Conservation (phyloP, 2,888 invertebrate species). For the Yponomeuta plumbellus region DNA sequence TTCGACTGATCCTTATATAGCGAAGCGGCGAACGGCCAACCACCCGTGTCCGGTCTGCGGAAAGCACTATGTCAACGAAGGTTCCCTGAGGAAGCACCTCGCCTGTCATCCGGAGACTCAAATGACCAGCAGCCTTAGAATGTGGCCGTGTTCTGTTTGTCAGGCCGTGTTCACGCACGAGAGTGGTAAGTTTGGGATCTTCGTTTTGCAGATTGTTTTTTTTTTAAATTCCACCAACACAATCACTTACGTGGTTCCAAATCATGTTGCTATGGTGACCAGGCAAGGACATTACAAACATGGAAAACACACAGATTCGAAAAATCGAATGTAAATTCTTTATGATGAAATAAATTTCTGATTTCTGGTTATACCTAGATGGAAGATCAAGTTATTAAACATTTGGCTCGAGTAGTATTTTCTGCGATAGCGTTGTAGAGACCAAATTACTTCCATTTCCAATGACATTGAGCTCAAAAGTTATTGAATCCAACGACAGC, state of each 20-base stretch:
- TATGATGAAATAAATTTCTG: too few relatives aligned
- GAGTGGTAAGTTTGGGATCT: conserved; percentile 80
- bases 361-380: too few relatives aligned
- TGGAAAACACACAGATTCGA: too few relatives aligned
- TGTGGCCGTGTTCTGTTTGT: conserved; percentile 98
- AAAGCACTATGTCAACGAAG: conserved; percentile 96
- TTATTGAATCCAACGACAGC: too few relatives aligned
- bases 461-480: too few relatives aligned
- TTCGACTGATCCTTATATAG: conserved; percentile 86
- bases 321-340: too few relatives aligned
- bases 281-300: too few relatives aligned
- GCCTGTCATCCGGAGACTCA: conserved; percentile 96
- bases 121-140: conserved; percentile 89
- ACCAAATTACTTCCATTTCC: too few relatives aligned
- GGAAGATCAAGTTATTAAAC: too few relatives aligned
- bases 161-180: conserved; percentile 97
- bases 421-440: not conserved
- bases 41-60: conserved; percentile 97
- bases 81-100: conserved; percentile 92
- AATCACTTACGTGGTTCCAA: too few relatives aligned
- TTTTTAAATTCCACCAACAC: too few relatives aligned
- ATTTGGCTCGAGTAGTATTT: not conserved
- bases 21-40: conserved; percentile 95
- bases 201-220: not conserved
- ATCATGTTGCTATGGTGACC: too few relatives aligned